Base-by-base conservation (phyloP, 2,888 invertebrate genomes). In the Xiphydria camelus region DNA sequence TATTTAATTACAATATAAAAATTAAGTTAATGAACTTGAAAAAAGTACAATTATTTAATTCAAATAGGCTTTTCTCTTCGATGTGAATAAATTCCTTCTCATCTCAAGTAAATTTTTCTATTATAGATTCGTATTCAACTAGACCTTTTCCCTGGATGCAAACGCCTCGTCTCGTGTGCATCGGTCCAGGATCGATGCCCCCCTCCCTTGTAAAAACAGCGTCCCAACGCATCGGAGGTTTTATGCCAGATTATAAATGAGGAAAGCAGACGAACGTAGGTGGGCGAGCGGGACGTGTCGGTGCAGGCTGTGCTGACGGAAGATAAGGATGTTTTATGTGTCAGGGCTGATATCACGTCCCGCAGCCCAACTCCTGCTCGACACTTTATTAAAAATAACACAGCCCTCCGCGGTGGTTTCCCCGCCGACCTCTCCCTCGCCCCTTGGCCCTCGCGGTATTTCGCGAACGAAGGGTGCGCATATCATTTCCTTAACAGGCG, bases 311-410 rank as follows among this genome's bases (percentile, higher is more conserved):
- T 55, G 61, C 50, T 53, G 55, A 56, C 55, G 47, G 36, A 41
- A 63, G 65, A 68, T 67, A 68, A 68, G 62, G 47, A 53, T 63
- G 53, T 62, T 67, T 66, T 61, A 64, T 61, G 58, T 58, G 55
- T 51, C 43, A 51, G 45, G 43, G 32, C 41, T 48, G 54, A 53
- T 62, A 62, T 66, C 62, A 49, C 55, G 53, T 51, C 51, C 39
- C 47, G 42, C 48, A 49, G 56, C 43, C 46, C 40, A 49, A 51
- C 58, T 52, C 45, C 40, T 26, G 18, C 50, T 47, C 46, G 50
- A 57, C 56, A 49, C 54, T 57, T 61, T 62, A 64, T 63, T 60
- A 55, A 64, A 67, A 68, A 63, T 62, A 61, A 64, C 57, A 55
- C 42, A 47, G 51, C 46, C 33, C n/a, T n/a, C n/a, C 57, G 45